Evolutionary conservation across 2,888 invertebrate genomes (phyloP), one percentile per base, ranked within the genome.

Genomic region (Melikaiella ostensackeni): DNA sequence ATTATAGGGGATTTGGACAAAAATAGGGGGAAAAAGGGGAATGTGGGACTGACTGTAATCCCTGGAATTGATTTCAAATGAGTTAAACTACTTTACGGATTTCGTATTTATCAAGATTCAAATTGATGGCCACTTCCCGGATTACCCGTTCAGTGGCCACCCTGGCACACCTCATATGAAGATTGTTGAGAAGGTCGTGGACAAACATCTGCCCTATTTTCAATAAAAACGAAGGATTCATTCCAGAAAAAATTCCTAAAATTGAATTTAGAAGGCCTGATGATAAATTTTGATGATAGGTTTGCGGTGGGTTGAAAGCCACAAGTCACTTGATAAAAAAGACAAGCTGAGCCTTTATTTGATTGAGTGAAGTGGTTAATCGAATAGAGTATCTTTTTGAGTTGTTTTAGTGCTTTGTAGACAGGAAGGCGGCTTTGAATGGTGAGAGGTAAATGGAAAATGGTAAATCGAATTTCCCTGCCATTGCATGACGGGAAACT

Each of bases 401-500:
- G 63, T 63, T 38, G 62, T 35, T 55, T 70, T 50, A 50, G 70
- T 46, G 30, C 30, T 50, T n/a, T 30, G 33, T n/a, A 19, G 24
- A 13, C 27, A 16, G 24, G 24, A 66, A 24, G 46, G 9, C 11
- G 30, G 16, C 16, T 70, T 64, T 55, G 33, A 50, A 33, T 55
- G 50, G 70, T 46, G 55, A 50, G 27, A 30, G 50, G 50, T n/a
- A 6, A 50, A 50, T 70, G 46, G 66, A n/a, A 13, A 35, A 38
- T 13, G 16, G 42, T 42, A 70, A 50, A 70, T 70, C 46, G 50
- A 50, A 70, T 70, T 50, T 70, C 11, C 9, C 30, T 70, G 50
- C n/a, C 30, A 70, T 70, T n/a, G 70, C 70, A 70, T 70, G 70
- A 70, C 50, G 70, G 27, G n/a, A 70, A 46, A 50, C 21, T 70